A percentile compares a stretch with the other conserved stretches of the same genome.
phyloP scores from a whole-genome alignment of 2,888 invertebrate species.

The Protodeltote pygarga region DNA sequence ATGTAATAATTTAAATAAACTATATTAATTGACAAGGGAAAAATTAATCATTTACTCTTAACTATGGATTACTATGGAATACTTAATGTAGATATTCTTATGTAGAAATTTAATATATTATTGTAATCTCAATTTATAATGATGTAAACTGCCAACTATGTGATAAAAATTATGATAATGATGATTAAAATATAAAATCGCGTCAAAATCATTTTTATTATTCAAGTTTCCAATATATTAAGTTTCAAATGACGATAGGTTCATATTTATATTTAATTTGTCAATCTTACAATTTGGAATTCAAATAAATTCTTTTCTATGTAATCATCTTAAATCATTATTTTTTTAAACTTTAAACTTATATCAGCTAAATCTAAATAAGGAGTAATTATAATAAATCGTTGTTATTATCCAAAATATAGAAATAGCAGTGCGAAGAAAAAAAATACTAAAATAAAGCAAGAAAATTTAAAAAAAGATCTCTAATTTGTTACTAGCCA shows the following conservation, averaged over 20 bases:
- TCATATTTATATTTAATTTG: constrained; percentile 31
- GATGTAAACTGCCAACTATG: constrained; percentile 18
- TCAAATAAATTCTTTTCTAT: too few species aligned
- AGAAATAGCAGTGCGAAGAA: neutral
- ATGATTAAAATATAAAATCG: constrained; percentile 36
- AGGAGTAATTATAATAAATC: too few species aligned
- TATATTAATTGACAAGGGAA: too few species aligned
- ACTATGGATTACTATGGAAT: too few species aligned
- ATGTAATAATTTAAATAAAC: too few species aligned
- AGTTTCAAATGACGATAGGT: constrained; percentile 21
- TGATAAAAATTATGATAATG: constrained; percentile 34
- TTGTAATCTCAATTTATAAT: constrained; percentile 9
- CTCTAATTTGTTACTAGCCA: constrained; percentile 5
- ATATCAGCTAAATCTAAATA: neutral
- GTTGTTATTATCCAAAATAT: too few species aligned
- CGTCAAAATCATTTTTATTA: constrained; percentile 23
- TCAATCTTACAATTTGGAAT: constrained; percentile 19
- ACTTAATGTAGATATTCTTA: too few species aligned
- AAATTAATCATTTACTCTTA: too few species aligned
- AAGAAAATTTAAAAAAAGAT: constrained; percentile 9
- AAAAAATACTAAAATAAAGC: constrained; percentile 4
- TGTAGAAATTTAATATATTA: too few species aligned
- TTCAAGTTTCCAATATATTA: constrained; percentile 27
- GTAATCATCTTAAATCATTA: constrained; percentile 17
- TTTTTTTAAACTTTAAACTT: neutral